Evolutionary conservation across 2,113 vertebrate genomes (phyloP).

Genomic region (rabbit (Oryctolagus cuniculus)): mOryCun1.1 NC_091436.1:32916001-32916500

Average conservation of each 20-base stretch:
- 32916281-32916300: not conserved
- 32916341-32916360: not conserved
- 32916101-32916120: not conserved
- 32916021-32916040: not conserved
- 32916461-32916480: not conserved
- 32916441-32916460: not conserved
- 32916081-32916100: constrained; percentile 4
- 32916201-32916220: not conserved
- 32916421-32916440: not conserved
- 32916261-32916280: not conserved
- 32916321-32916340: not conserved
- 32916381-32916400: constrained; percentile 57
- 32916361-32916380: not conserved
- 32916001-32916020: not conserved
- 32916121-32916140: not conserved
- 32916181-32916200: not conserved
- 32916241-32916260: not conserved
- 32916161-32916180: not conserved
- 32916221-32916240: constrained; percentile 27
- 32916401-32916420: constrained; percentile 22
- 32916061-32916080: not conserved
- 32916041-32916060: not conserved
- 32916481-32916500: not conserved
- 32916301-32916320: not conserved
- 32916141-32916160: not conserved